Evolutionary conservation across 2,113 vertebrate genomes (phyloP), one percentile per base, ranked within the genome.

Genomic region (Cnemophilus loriae): DNA sequence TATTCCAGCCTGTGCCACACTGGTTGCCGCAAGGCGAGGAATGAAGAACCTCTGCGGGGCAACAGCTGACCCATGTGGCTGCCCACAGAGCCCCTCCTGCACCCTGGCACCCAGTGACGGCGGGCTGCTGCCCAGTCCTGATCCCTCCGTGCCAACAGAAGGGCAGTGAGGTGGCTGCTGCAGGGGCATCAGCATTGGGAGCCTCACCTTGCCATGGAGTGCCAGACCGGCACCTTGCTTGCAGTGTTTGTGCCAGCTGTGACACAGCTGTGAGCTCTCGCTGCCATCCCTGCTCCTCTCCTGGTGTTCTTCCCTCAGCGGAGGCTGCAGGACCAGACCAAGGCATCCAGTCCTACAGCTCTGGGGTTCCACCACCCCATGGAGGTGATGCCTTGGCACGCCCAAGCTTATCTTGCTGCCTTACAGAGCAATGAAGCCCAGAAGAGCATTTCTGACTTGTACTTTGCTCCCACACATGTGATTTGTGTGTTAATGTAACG

Each of bases 31-130:
- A 11, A 30, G 74, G 64, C 1, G 0, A 83, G 63, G 55, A 56
- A 46, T 1, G 2, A 64, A 4, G 33, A 70, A 56, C 50, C 61
- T 59, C 86, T 2, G 22, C 8, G 14, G 46, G 55, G 65, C 0
- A 1, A 49, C 13, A 46, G 87, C 39, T 4, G 3, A 69, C 6
- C 8, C 41, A 3, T 2, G 12, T 13, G 16, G 63, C 52, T 37
- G 28, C 69, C 49, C 7, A 3, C 16, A 23, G 42, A 84, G 47
- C 53, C 59, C 53, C 63, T 63, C 41, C 68, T 24, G 20, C 16
- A 7, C 18, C 41, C 33, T 1, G 1, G 46, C 53, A 50, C 44
- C 57, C 16, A 3, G 39, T 1, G 2, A 13, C 0, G 0, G 21
- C 71, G 11, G 6, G 23, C 56, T 64, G 35, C 70, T 76, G 53